phyloP scores from a whole-genome alignment of 2,797 vertebrate species.

The Scleropages formosus region DNA sequence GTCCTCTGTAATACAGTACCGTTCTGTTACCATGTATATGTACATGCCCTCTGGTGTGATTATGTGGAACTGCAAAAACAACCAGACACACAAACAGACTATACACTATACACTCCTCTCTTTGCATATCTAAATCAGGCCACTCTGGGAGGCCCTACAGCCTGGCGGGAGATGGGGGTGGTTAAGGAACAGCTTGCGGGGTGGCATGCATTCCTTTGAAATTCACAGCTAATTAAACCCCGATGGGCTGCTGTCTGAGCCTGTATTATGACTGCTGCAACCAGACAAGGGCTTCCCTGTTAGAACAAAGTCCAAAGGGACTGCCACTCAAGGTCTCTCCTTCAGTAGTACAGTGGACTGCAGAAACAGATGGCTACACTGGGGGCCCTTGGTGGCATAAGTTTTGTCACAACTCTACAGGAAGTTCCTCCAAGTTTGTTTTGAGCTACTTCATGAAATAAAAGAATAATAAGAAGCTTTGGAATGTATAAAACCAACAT shows the following conservation, averaged over 20 bases:
- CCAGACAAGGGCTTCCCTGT: background rate
- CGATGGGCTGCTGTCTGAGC: slow-evolving; percentile 61
- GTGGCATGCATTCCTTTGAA: slow-evolving; percentile 69
- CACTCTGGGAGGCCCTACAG: slow-evolving; percentile 45
- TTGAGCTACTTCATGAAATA: too few species aligned
- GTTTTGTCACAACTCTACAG: background rate
- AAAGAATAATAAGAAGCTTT: too few species aligned
- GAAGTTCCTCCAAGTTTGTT: background rate
- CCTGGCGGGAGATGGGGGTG: slow-evolving; percentile 28
- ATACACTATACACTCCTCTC: slow-evolving; percentile 23
- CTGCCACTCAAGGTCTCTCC: background rate
- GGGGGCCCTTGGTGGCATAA: background rate
- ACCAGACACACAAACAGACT: background rate
- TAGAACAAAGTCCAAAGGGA: slow-evolving; percentile 14
- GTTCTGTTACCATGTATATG: background rate
- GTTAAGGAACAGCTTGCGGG: slow-evolving; percentile 61
- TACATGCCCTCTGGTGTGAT: slow-evolving; percentile 8
- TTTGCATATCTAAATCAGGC: slow-evolving; percentile 49
- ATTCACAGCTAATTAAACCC: slow-evolving; percentile 71
- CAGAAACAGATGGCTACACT: background rate
- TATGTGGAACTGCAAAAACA: background rate
- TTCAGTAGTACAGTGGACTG: background rate
- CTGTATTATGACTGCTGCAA: slow-evolving; percentile 66
- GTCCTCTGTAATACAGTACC: background rate
- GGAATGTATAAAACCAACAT: background rate